A percentile compares a stretch with the other conserved stretches of the same genome.
Evolutionary conservation across 2,113 vertebrate species (phyloP).

Genomic region (Sander vitreus): DNA sequence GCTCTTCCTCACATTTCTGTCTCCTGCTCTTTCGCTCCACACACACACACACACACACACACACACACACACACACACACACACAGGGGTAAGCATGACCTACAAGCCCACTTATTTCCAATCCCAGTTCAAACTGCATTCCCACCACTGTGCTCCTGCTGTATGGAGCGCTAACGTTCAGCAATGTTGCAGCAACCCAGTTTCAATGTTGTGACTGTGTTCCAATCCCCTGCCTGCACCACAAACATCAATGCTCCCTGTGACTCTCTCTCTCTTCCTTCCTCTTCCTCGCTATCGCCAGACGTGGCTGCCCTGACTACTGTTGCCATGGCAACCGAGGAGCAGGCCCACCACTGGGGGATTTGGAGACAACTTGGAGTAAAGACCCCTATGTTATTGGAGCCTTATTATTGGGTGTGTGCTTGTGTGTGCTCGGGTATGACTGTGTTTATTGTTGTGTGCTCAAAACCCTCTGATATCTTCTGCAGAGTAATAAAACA

Average conservation of each 20-base stretch:
- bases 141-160: slow-evolving; percentile 42
- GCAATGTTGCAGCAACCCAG: slow-evolving; percentile 58
- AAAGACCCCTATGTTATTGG: slow-evolving; percentile 76
- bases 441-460: slow-evolving; percentile 63
- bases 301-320: slow-evolving; percentile 71
- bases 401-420: slow-evolving; percentile 73
- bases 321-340: slow-evolving; percentile 76
- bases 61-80: not conserved
- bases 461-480: slow-evolving; percentile 50
- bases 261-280: slow-evolving; percentile 38
- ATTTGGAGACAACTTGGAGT: slow-evolving; percentile 76
- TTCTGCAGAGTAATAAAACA: slow-evolving; percentile 45
- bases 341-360: slow-evolving; percentile 69
- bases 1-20: slow-evolving; percentile 8
- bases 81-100: slow-evolving; percentile 71
- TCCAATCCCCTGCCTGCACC: slow-evolving; percentile 66
- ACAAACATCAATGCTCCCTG: slow-evolving; percentile 66
- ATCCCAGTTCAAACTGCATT: slow-evolving; percentile 53
- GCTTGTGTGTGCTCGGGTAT: slow-evolving; percentile 41
- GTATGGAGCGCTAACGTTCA: slow-evolving; percentile 35
- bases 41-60: not conserved
- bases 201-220: slow-evolving; percentile 60
- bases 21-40: not conserved
- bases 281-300: slow-evolving; percentile 63
- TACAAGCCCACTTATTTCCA: slow-evolving; percentile 79